Evolutionary conservation across 2,797 vertebrate species (phyloP), one percentile per base, ranked within the genome.

Genomic region (Mus spretus): DNA sequence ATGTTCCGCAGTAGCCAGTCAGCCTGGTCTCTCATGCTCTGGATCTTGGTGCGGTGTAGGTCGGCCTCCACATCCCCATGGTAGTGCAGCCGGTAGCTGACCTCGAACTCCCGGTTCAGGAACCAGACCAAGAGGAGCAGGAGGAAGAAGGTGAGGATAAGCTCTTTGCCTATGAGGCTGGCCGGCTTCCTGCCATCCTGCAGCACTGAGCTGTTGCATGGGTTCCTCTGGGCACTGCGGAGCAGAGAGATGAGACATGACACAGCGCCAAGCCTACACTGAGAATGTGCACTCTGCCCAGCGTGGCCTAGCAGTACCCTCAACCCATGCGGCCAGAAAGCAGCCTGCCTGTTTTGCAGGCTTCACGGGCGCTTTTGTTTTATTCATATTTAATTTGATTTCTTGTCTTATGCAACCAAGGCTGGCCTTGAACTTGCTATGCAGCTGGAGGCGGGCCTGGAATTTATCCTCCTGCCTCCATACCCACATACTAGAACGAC

Each of bases 81-180:
- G 98, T 99, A 99, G 98, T 99, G 99, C 20, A 99, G 99, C 4
- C 99, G 99, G 98, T 99, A 99, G 95, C 99, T 99, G 98, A 99
- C 99, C 98, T 99, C 99, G 0, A 99, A 99, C 98, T 99, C 99
- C 0, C 99, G 99, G 96, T 99, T 99, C 97, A 99, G 99, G 98
- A 99, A 99, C 99, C 99, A 99, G 93, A 99, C 99, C 72, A 99
- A 98, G 84, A 99, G 99, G 0, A 99, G 99, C 55, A 99, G 99
- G 67, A 99, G 98, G 97, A 99, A 99, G 98, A 99, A 99, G 65
- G 99, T 99, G 89, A 99, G 98, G 70, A 99, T 96, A 10, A 99
- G 98, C 97, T 99, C 99, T 72, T 98, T 99, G 88, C 99, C 98
- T 3, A 99, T 98, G 22, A 98, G 98, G 84, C 99, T 98, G n/a